Conservation (phyloP, 2,797 vertebrate genomes). For the Steatocranus sp. region DNA sequence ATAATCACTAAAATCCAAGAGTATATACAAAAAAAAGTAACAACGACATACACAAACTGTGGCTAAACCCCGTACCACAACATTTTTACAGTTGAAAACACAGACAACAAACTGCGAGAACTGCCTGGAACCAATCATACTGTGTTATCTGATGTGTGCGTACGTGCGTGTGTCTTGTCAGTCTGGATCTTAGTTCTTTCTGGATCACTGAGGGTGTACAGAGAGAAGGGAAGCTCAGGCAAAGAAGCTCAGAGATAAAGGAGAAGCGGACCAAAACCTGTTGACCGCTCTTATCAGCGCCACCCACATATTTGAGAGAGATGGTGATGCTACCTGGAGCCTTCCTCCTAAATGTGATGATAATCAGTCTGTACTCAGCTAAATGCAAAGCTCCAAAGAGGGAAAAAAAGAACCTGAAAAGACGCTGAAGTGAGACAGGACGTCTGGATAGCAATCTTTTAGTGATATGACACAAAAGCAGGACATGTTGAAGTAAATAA, state of each 20-base stretch:
- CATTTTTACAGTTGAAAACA: slow-evolving; percentile 1
- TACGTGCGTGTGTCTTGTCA: slow-evolving; percentile 51
- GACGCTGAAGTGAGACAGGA: slow-evolving; percentile 27
- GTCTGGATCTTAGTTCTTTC: slow-evolving; percentile 76
- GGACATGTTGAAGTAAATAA: slow-evolving; percentile 13
- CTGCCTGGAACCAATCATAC: slow-evolving; percentile 32
- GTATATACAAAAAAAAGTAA: neutral
- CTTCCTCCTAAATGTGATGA: slow-evolving; percentile 50
- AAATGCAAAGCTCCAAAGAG: neutral
- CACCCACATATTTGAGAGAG: slow-evolving; percentile 53
- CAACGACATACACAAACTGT: neutral
- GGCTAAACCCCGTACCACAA: neutral
- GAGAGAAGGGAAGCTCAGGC: neutral
- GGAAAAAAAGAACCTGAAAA: neutral
- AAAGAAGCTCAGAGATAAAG: neutral
- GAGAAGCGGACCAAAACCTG: slow-evolving; percentile 21
- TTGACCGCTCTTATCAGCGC: slow-evolving; percentile 56
- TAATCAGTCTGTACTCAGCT: slow-evolving; percentile 65
- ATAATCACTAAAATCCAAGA: neutral
- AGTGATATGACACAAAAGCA: slow-evolving; percentile 29
- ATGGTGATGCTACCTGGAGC: slow-evolving; percentile 66
- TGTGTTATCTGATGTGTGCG: slow-evolving; percentile 47
- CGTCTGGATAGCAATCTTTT: slow-evolving; percentile 39
- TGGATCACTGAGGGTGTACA: slow-evolving; percentile 63
- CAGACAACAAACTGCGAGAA: neutral